Percentiles rank a stretch among this genome's conserved stretches.
Evolutionary conservation across 2,888 invertebrate genomes (phyloP).

Genomic region (Orchestes rusci): DNA sequence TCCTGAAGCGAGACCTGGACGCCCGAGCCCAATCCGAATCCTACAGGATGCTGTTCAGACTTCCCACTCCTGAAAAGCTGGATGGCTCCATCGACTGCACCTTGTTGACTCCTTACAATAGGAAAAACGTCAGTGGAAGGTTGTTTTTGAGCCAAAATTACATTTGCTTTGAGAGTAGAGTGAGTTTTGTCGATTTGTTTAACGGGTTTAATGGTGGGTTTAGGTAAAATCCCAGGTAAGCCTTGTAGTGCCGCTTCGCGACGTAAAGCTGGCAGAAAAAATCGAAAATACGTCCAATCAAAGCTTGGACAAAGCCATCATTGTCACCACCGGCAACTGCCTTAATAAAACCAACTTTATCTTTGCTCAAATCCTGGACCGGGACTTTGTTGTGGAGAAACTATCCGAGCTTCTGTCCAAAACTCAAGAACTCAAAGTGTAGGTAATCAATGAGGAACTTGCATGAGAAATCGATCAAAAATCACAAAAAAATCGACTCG

Average conservation of each 20-base stretch:
- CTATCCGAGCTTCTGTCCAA: conserved; percentile 80
- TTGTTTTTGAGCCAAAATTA: conserved; percentile 91
- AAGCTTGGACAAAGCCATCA: conserved; percentile 60
- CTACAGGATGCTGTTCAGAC: conserved; percentile 74
- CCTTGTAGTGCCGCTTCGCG: conserved; percentile 82
- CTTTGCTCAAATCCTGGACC: conserved; percentile 81
- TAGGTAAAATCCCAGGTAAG: conserved; percentile 71
- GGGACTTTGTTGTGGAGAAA: conserved; percentile 83
- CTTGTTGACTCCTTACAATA: conserved; percentile 93
- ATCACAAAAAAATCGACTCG: too few species aligned
- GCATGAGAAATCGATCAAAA: too few species aligned
- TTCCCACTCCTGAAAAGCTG: conserved; percentile 84
- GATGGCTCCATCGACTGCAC: conserved; percentile 91
- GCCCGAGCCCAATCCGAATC: conserved; percentile 90
- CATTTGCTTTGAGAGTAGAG: conserved; percentile 92
- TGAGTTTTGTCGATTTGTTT: conserved; percentile 43
- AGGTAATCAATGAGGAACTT: conserved; percentile 18
- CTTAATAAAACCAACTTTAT: conserved; percentile 76
- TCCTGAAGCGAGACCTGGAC: conserved; percentile 90
- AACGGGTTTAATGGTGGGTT: conserved; percentile 2
- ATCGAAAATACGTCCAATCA: conserved; percentile 60
- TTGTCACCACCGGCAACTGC: conserved; percentile 72
- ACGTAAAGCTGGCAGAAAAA: conserved; percentile 68
- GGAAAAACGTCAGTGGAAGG: conserved; percentile 78
- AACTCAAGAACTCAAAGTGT: conserved; percentile 39